phyloP scores from a whole-genome alignment of 2,113 vertebrate genomes.

The Alligator sinensis region DNA sequence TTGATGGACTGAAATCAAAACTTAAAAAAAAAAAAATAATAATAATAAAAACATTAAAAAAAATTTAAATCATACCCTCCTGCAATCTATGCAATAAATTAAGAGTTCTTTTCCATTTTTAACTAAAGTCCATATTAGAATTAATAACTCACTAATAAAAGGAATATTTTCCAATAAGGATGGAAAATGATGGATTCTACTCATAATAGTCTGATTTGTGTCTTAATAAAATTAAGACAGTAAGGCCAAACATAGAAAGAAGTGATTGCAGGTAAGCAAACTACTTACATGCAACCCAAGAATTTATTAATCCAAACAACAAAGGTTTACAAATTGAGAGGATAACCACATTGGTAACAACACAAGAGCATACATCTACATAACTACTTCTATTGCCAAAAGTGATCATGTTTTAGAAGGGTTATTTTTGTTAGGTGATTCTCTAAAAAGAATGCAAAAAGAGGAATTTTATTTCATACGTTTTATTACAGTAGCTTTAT shows the following conservation, averaged over 20 bases:
- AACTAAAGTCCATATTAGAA: background rate
- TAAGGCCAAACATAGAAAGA: background rate
- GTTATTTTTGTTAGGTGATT: background rate
- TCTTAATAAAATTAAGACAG: background rate
- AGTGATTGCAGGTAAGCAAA: background rate
- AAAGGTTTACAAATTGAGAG: constrained; percentile 19
- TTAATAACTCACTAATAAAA: background rate
- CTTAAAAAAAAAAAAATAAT: background rate
- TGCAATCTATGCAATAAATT: background rate
- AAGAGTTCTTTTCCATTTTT: background rate
- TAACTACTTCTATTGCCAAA: constrained; percentile 32
- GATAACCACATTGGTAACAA: background rate
- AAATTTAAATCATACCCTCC: background rate
- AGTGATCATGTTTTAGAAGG: background rate
- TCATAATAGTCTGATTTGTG: background rate
- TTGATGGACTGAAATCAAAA: background rate
- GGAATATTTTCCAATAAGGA: too few species aligned
- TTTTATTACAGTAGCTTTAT: constrained; percentile 16
- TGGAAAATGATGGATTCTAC: too few species aligned
- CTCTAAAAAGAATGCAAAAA: constrained; percentile 23
- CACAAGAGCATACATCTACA: constrained; percentile 10
- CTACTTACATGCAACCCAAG: background rate
- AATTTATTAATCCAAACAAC: background rate
- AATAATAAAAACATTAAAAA: background rate
- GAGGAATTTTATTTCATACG: background rate